Evolutionary conservation across 2,797 vertebrate species (phyloP).

Genomic region (Ataeniobius toweri): DNA sequence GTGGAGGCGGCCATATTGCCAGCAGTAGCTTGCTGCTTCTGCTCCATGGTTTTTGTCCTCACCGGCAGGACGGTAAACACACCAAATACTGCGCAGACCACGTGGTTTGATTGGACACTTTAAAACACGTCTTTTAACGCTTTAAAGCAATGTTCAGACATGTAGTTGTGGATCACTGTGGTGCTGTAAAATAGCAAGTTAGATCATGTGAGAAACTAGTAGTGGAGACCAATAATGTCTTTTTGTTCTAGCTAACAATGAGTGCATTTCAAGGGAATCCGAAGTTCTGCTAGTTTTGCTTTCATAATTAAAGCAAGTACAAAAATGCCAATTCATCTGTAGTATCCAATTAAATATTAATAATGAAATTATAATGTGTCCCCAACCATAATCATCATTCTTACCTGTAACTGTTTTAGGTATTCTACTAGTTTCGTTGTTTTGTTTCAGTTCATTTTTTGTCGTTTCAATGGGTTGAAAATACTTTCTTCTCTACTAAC

Average conservation of each 20-base stretch:
- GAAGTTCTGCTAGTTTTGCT: not conserved
- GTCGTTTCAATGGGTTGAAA: no score
- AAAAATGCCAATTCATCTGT: not conserved
- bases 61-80: constrained; percentile 8
- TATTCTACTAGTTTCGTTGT: no score
- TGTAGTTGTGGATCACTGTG: not conserved
- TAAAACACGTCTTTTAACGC: not conserved
- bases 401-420: no score
- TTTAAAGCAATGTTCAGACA: not conserved
- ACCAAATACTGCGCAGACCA: not conserved
- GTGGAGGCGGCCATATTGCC: constrained; percentile 86
- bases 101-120: not conserved
- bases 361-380: not conserved
- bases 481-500: no score
- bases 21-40: constrained; percentile 46
- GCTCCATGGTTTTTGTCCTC: constrained; percentile 59
- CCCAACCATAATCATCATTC: no score
- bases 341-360: not conserved
- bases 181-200: not conserved
- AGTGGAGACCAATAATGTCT: not conserved
- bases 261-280: not conserved
- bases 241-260: not conserved
- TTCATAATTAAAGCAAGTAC: constrained; percentile 5
- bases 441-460: no score
- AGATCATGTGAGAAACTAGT: not conserved